Conservation (phyloP, 2,888 invertebrate species). For the Stictocephala bisonia region DNA sequence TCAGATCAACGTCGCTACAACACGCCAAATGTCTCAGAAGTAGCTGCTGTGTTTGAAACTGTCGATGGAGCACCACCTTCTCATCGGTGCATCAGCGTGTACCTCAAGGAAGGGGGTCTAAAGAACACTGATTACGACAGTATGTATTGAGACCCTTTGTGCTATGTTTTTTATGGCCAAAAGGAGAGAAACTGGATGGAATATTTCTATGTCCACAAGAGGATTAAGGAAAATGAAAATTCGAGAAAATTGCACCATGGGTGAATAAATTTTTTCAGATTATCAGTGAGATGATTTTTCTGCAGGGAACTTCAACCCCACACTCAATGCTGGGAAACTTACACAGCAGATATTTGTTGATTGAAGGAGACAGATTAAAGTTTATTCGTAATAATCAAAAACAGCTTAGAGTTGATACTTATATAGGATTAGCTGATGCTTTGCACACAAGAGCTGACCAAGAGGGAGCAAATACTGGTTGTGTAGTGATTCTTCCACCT, state of each 20-base stretch:
- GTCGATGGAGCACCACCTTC: conserved; percentile 37
- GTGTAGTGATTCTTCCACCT: conserved; percentile 26
- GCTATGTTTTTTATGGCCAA: conserved; percentile 3
- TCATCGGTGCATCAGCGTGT: conserved; percentile 23
- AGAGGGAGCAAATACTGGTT: neutral
- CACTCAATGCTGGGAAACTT: conserved; percentile 41
- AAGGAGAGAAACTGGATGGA: conserved; percentile 39
- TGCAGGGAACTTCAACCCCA: conserved; percentile 38
- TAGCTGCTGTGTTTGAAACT: conserved; percentile 42
- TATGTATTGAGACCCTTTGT: conserved; percentile 31
- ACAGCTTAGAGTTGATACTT: conserved; percentile 42
- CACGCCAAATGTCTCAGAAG: conserved; percentile 12
- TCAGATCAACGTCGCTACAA: conserved; percentile 13
- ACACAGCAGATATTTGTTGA: conserved; percentile 45
- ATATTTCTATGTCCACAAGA: conserved; percentile 12
- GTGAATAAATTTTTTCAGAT: conserved; percentile 20
- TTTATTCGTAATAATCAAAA: conserved; percentile 19
- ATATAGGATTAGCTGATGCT: conserved; percentile 39
- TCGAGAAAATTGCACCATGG: conserved; percentile 15
- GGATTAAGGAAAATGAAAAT: conserved; percentile 12
- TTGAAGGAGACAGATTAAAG: conserved; percentile 41
- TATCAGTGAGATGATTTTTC: neutral
- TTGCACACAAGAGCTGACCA: neutral
- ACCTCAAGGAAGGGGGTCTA: conserved; percentile 25
- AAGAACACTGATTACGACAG: conserved; percentile 22